Evolutionary conservation across 2,113 vertebrate genomes (phyloP), one percentile per base, ranked within the genome.

Genomic region (Pelecanoides urinatrix): DNA sequence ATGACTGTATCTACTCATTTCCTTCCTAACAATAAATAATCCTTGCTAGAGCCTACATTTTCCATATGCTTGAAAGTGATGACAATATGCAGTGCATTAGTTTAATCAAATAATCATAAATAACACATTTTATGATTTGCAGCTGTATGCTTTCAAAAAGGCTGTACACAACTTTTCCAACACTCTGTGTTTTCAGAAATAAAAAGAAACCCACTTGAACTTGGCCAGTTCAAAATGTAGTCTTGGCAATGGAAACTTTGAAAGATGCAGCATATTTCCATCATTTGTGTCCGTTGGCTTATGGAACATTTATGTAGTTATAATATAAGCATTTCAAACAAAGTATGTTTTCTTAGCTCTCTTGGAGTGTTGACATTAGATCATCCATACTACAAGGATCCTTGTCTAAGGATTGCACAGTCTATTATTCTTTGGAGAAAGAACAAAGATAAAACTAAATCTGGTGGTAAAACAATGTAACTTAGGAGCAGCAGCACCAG

Each of bases 41-140:
- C 34, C 38, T 71, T 88, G 14, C 59, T 71, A 71, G 36, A 92
- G 14, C 25, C 29, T 61, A 61, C 17, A 62, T 17, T 72, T 73
- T 83, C 67, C 22, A 45, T 5, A 68, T 67, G 50, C n/a, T 75
- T 62, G 20, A 62, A 90, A 90, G 42, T 62, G 32, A 62, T 83
- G 38, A 58, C 34, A 83, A 34, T 73, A 84, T 14, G 9, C 29
- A 67, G 61, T 78, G 74, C 52, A 82, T 81, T 89, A 71, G 32
- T 81, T 81, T 63, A 89, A 91, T 36, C 29, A 83, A 90, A 83
- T 84, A 88, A 78, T 94, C 29, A 80, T 77, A 92, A 92, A 82
- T 58, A 92, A 74, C 86, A 50, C 32, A 74, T 86, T 83, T 92
- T 72, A 63, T 67, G 16, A 77, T 83, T 86, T 94, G 38, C 58